Evolutionary conservation across 2,888 invertebrate genomes (phyloP), one percentile per base, ranked within the genome.

Genomic region (Caenorhabditis doughertyi): DNA sequence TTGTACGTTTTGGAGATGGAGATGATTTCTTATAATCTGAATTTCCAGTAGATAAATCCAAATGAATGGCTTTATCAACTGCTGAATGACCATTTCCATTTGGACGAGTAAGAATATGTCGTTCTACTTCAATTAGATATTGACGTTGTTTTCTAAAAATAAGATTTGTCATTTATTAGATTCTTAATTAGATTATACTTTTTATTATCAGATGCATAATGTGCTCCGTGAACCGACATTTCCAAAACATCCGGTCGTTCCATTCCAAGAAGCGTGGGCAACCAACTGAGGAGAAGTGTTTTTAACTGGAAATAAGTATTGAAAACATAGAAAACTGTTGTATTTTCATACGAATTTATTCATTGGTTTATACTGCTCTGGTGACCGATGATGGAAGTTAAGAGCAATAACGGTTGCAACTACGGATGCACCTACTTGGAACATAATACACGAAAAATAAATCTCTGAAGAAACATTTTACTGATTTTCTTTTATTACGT

Each of bases 321-420:
- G 27, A 51, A 23, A 11, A 4, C 32, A 32, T 42, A 13, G 5
- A 3, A 42, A 18, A 39, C 3, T 29, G 44, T 3, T 2, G 27
- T n/a, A 47, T 5, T 49, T 3, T 0, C 86, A 51, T 51, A 90
- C 90, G 65, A 87, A 81, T 55, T 79, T 81, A 21, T 88, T 87
- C 91, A 91, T 91, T n/a, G 91, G 91, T 58, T 85, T 86, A 64
- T 91, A 90, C 18, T 89, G 87, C 39, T 91, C 91, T 8, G 90
- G 89, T 0, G 86, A 87, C n/a, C 94, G 92, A 90, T 94, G 94
- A 86, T 94, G 94, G 73, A 94, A 93, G 89, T 94, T 94, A 21
- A 94, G 92, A 3, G 94, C 94, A 81, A 93, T 81, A 89, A 91
- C 90, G 0, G 91, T 91, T 27, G 89, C 89, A 3, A 91, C 86